Conservation (phyloP, 2,797 vertebrate genomes). For the Mormyrus proboscirostris region DNA sequence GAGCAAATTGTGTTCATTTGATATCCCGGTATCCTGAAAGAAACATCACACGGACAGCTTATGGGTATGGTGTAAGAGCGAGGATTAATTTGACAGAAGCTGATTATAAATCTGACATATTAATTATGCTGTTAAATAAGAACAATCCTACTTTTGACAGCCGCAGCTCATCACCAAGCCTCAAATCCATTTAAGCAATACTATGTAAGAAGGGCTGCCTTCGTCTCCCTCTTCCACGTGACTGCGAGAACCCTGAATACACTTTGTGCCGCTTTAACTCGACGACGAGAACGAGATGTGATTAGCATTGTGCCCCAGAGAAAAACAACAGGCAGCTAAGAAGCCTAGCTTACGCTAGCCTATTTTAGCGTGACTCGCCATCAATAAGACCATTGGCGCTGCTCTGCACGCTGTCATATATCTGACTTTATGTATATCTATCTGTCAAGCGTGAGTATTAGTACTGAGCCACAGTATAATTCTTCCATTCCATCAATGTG, state of each 20-base stretch:
- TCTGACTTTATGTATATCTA: neutral
- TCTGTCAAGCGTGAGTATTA: neutral
- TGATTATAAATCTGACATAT: neutral
- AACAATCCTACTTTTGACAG: neutral
- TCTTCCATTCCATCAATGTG: neutral
- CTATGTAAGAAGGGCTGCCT: neutral
- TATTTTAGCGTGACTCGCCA: neutral
- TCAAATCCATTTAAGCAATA: neutral
- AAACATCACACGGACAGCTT: neutral
- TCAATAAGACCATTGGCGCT: neutral
- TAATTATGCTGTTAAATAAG: slow-evolving; percentile 10
- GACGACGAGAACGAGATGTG: neutral
- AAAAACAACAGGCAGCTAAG: neutral
- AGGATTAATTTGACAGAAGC: slow-evolving; percentile 3
- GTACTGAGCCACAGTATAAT: neutral
- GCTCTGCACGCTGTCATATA: neutral
- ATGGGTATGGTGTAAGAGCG: neutral
- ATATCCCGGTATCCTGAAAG: neutral
- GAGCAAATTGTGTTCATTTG: neutral
- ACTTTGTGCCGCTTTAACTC: neutral
- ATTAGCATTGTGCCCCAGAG: neutral
- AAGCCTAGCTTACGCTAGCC: neutral
- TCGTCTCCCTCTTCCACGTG: neutral
- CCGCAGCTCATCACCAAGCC: neutral
- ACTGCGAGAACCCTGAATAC: neutral